phyloP scores from a whole-genome alignment of 2,113 vertebrate genomes.

The Cebidichthys violaceus region DNA sequence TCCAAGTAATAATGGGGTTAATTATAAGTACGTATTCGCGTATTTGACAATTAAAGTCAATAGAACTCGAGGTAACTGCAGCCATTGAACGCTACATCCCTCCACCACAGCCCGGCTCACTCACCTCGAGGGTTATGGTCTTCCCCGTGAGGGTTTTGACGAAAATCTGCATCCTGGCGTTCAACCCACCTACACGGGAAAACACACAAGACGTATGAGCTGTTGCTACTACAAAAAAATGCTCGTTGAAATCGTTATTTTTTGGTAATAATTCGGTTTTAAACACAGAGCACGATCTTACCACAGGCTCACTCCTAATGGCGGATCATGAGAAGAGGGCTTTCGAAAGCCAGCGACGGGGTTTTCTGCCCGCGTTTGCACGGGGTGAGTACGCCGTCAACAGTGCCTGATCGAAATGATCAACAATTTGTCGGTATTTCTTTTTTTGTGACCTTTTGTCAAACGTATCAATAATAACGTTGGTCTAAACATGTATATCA shows the following conservation, averaged over 20 bases:
- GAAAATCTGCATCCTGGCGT: slow-evolving; percentile 96
- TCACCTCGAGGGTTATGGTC: slow-evolving; percentile 98
- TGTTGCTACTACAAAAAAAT: accelerated
- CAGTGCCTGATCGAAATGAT: slow-evolving; percentile 48
- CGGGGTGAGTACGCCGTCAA: slow-evolving; percentile 57
- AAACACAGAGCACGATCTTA: slow-evolving; percentile 59
- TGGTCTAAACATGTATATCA: not conserved
- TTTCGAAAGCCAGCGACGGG: slow-evolving; percentile 69
- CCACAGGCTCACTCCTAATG: slow-evolving; percentile 83
- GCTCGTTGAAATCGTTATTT: not conserved
- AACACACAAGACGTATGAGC: not conserved
- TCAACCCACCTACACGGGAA: slow-evolving; percentile 78
- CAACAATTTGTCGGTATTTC: not conserved
- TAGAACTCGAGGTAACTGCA: accelerated
- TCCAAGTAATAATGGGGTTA: accelerated
- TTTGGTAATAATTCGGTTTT: accelerated
- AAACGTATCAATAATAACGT: accelerated
- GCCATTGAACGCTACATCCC: not conserved
- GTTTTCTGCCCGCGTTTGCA: slow-evolving; percentile 80
- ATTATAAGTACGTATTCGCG: accelerated
- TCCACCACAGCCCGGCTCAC: slow-evolving; percentile 55
- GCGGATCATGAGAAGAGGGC: slow-evolving; percentile 88
- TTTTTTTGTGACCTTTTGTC: not conserved
- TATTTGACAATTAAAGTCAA: accelerated
- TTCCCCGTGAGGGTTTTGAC: slow-evolving; percentile 99